Evolutionary conservation across 2,888 invertebrate species (phyloP).

Genomic region (Silvanus unidentatus): DNA sequence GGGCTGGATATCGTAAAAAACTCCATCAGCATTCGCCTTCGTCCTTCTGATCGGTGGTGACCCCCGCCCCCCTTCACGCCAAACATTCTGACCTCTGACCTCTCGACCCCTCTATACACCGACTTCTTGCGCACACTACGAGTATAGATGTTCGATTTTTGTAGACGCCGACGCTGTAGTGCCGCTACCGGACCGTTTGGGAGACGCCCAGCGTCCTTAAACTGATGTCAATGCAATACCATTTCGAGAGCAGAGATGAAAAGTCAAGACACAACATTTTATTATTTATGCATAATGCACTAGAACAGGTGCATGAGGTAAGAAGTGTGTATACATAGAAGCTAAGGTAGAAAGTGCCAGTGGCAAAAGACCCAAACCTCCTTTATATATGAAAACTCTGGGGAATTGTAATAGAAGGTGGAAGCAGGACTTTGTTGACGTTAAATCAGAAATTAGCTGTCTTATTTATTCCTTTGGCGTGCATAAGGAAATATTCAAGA

Average conservation of each 20-base stretch:
- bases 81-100: constrained; percentile 24
- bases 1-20: constrained; percentile 44
- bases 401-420: no score
- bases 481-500: no score
- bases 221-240: constrained; percentile 17
- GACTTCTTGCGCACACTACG: constrained; percentile 41
- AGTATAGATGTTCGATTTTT: constrained; percentile 48
- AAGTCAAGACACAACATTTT: constrained; percentile 3
- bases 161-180: constrained; percentile 41
- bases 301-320: no score
- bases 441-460: no score
- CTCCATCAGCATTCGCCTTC: constrained; percentile 36
- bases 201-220: constrained; percentile 26
- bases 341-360: no score
- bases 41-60: constrained; percentile 25
- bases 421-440: no score
- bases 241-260: constrained; percentile 5
- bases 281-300: no score
- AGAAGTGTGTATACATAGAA: no score
- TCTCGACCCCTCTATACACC: constrained; percentile 21
- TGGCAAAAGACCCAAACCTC: no score
- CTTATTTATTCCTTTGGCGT: no score
- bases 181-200: constrained; percentile 20
- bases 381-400: no score
- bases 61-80: constrained; percentile 21